Base-by-base conservation (phyloP, 1,140 invertebrate species). In the Coelopa frigida region DNA sequence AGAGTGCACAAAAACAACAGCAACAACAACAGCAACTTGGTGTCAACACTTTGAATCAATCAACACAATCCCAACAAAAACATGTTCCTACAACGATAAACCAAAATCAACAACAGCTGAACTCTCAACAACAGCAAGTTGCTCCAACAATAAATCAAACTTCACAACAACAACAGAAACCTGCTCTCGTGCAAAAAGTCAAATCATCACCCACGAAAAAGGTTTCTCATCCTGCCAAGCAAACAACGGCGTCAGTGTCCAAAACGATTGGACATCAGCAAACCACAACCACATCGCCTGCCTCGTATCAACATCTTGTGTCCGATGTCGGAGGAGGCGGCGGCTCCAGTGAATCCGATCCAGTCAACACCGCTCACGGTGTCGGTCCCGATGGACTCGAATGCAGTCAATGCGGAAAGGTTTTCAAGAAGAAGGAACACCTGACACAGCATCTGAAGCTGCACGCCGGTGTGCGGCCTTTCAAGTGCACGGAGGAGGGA, bases 381-480 rank as follows among this genome's bases (percentile, higher is more conserved):
- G 17, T 37, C 2, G 41, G 29, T 1, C 38, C 14, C 26, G 44
- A 39, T 20, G 35, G 43, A 29, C 26, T 46, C 3, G 43, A 45
- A 27, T 68, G 65, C 23, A 51, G 70, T 0, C 75, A 76, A 1
- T 88, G 85, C 59, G 72, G 75, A 0, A 85, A 84, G 60, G 74
- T 76, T 1, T 89, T 87, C 55, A 84, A 82, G 50, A 75, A 80
- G 3, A 85, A 83, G 48, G 82, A 84, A 49, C 79, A 83, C 55
- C 65, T 88, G n/a, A 73, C 81, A 3, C 73, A 83, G 27, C 87
- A 89, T 53, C 74, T 80, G 43, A 78, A 83, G 7, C 79, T 81
- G 5, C 86, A 89, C 56, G 84, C 82, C 0, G 84, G 84, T 0
- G 22, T 68, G 10, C 54, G 81, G 23, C 81, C 82, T 0, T 84